These are phyloP conservation scores for Cuniculus paca DNA, from an alignment of 2,797 vertebrate species.

Conservation along the genomic window DNA sequence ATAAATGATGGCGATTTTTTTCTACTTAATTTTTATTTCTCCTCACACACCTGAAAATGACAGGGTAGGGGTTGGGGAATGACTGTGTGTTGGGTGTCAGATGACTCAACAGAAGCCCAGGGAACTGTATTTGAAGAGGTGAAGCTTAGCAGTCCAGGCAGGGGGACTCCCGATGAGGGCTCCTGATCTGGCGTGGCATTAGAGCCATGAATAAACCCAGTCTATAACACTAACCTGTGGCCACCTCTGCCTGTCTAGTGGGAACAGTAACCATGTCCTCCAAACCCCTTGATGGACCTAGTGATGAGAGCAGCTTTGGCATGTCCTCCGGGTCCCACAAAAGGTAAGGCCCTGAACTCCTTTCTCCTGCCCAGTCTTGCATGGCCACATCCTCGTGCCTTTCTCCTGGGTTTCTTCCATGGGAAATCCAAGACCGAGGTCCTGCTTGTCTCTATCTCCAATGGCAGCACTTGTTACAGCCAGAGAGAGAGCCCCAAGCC, in stretches of 20 bases:
- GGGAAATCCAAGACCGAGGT: too few species aligned
- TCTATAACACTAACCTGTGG: not conserved
- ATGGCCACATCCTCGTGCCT: not conserved
- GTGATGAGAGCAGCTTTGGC: fast-evolving
- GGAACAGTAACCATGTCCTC: not conserved
- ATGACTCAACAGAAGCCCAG: not conserved
- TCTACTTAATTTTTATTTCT: not conserved
- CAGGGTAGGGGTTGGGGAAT: too few species aligned
- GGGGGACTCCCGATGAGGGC: not conserved
- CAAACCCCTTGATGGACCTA: fast-evolving
- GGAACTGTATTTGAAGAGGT: not conserved
- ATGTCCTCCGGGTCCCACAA: fast-evolving
- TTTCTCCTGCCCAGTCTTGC: too few species aligned
- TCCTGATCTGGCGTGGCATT: fast-evolving
- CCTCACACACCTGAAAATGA: not conserved
- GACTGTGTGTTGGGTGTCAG: not conserved
- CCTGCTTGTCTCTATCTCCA: not conserved
- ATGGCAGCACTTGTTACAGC: not conserved
- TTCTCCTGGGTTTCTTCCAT: not conserved
- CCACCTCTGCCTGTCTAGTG: not conserved
- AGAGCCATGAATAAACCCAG: fast-evolving
- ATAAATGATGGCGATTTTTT: not conserved
- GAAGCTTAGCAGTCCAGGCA: not conserved
- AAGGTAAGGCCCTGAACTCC: conserved; percentile 60
- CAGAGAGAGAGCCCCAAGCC: not conserved